Evolutionary conservation across 1,140 invertebrate genomes (phyloP).

Genomic region (Halesus radiatus): DNA sequence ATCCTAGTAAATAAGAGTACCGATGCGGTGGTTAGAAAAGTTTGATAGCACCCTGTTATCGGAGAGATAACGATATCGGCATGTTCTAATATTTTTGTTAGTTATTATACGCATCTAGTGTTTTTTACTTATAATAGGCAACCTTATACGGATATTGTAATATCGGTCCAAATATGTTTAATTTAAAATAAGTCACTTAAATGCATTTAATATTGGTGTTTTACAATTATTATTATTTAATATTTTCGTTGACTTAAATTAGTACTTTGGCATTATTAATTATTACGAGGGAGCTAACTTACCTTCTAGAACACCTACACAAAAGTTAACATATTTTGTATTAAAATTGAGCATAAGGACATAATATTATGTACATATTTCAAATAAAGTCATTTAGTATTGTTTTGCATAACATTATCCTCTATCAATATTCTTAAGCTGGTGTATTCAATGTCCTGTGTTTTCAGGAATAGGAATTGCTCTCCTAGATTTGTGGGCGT

Average conservation of each 20-base stretch:
- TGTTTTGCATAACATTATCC: neutral
- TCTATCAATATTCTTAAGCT: neutral
- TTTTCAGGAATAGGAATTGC: neutral
- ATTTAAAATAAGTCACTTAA: constrained; percentile 27
- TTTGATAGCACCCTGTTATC: too few relatives aligned
- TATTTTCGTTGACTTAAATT: constrained; percentile 37
- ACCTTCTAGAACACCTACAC: neutral
- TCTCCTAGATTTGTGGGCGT: too few relatives aligned
- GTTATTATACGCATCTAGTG: too few relatives aligned
- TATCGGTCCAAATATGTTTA: neutral
- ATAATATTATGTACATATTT: too few relatives aligned
- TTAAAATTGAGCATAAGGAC: constrained; percentile 11
- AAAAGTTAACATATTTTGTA: neutral
- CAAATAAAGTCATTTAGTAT: too few relatives aligned
- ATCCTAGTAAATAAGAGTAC: too few relatives aligned
- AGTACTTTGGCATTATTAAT: constrained; percentile 35
- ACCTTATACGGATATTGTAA: too few relatives aligned
- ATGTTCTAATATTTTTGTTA: too few relatives aligned
- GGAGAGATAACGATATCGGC: too few relatives aligned
- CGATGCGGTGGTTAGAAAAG: too few relatives aligned
- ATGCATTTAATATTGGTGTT: constrained; percentile 22
- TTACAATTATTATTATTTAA: constrained; percentile 6
- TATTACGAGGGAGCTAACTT: constrained; percentile 3
- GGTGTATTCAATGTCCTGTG: neutral
- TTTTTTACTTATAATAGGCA: too few relatives aligned